Evolutionary conservation across 1,140 invertebrate genomes (phyloP), one percentile per base, ranked within the genome.

Genomic region (Vanessa atalanta): DNA sequence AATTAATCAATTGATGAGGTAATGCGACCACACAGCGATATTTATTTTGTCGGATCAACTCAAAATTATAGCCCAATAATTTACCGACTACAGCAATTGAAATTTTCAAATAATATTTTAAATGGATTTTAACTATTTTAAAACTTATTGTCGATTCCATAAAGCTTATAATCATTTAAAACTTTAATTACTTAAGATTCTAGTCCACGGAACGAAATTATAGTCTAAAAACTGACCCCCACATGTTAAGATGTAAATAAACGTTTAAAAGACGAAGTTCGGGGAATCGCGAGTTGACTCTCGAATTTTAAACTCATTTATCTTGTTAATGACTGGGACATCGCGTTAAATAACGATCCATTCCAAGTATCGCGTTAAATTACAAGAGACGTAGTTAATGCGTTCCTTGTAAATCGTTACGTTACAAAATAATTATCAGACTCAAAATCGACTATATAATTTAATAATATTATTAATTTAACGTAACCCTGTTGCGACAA

Each of bases 311-410:
- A 78, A 76, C 70, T 79, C 79, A 83, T 83, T 83, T 79, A 79
- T 84, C 81, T 79, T 84, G 31, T 72, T 72, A 83, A 83, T 83
- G 79, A 78, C 77, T 76, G 78, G 73, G 73, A 78, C 68, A 70
- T 57, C 53, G 68, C 73, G 72, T 75, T 77, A 80, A 79, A 77
- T 79, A 79, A 77, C 68, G 78, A 82, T 77, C 76, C 70, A 76
- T 83, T 80, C 71, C 64, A 67, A 47, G 65, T 73, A 73, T 73
- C 71, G 63, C 14, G 47, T 73, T 67, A 73, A 37, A 61, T 61
- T 61, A 61, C 57, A 13, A 13, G 23, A 61, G 15, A 16, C 4
- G 53, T 14, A 8, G 20, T 37, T 61, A 37, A 37, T 61, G 13
- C 20, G 57, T 61, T 31, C 26, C 26, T 37, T 61, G 57, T 61